Evolutionary conservation across 35 echinoderm and acorn worm genomes (phyloP).

Genomic region (Amphiura filiformis): DNA sequence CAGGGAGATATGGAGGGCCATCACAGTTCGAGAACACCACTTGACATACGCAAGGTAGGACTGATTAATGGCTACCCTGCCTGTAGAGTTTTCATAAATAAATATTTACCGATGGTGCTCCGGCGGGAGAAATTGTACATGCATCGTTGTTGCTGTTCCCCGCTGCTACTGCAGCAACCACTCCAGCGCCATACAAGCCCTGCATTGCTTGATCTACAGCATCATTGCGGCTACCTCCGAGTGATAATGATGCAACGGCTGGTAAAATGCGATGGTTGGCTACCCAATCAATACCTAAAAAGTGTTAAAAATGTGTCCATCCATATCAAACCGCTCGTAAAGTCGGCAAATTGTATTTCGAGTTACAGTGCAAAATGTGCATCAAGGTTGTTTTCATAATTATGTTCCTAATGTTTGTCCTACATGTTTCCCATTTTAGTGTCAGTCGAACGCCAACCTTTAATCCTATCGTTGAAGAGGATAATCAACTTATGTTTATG

Average conservation of each 20-base stretch:
- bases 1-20: too few species aligned
- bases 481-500: too few species aligned
- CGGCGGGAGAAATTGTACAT: conserved; percentile 63
- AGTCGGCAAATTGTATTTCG: too few species aligned
- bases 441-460: background rate
- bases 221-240: conserved; percentile 56
- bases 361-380: too few species aligned
- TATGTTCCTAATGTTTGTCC: too few species aligned
- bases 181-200: conserved; percentile 37
- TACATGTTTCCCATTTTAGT: too few species aligned
- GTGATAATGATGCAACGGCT: conserved; percentile 82
- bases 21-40: too few species aligned
- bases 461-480: background rate
- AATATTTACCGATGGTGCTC: conserved; percentile 31
- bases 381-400: too few species aligned
- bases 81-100: background rate
- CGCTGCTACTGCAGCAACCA: conserved; percentile 52
- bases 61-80: too few species aligned
- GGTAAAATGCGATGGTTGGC: conserved; percentile 34
- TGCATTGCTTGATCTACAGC: conserved; percentile 47
- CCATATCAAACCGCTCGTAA: background rate
- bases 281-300: conserved; percentile 58
- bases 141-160: conserved; percentile 70
- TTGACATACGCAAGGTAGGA: too few species aligned
- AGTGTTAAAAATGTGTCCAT: background rate